A percentile compares a stretch with the other conserved stretches of the same genome.
Conservation (phyloP, 2,888 invertebrate species). For the Danaus chrysippus region DNA sequence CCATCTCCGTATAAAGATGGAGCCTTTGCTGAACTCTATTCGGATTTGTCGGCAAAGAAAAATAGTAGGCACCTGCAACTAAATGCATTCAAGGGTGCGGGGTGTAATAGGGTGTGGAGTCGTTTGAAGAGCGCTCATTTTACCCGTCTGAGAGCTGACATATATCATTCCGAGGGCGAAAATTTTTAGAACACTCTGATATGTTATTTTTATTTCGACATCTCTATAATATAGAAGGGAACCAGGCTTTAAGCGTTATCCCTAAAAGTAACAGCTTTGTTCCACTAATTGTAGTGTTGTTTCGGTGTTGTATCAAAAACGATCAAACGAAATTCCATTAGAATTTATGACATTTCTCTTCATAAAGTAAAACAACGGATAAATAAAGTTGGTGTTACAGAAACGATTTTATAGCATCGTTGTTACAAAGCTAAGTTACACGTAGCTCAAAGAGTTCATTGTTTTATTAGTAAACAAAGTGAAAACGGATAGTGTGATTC, state of each 20-base stretch:
- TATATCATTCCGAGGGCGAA: constrained; percentile 58
- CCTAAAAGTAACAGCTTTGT: constrained; percentile 1
- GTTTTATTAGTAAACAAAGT: no score
- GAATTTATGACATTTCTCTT: neutral
- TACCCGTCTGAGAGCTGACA: constrained; percentile 55
- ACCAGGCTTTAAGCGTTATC: neutral
- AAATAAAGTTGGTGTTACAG: no score
- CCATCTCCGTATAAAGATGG: constrained; percentile 43
- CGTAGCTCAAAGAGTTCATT: no score
- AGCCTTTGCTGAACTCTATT: constrained; percentile 51
- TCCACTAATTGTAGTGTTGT: neutral
- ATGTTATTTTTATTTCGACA: constrained; percentile 33
- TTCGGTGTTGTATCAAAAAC: neutral
- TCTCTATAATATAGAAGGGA: constrained; percentile 16
- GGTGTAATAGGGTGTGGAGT: constrained; percentile 23
- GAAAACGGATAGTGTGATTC: constrained; percentile 1
- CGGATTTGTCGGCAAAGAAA: constrained; percentile 69
- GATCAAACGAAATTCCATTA: neutral
- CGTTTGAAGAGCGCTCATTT: constrained; percentile 71
- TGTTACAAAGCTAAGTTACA: no score
- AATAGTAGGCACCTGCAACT: constrained; percentile 74
- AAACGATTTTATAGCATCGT: no score
- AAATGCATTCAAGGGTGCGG: constrained; percentile 59
- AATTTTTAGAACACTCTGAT: constrained; percentile 43
- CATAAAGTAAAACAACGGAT: neutral